A percentile compares a stretch with the other conserved stretches of the same genome.
phyloP scores from a whole-genome alignment of 2,888 invertebrate species.

The Aleiodes testaceus region DNA sequence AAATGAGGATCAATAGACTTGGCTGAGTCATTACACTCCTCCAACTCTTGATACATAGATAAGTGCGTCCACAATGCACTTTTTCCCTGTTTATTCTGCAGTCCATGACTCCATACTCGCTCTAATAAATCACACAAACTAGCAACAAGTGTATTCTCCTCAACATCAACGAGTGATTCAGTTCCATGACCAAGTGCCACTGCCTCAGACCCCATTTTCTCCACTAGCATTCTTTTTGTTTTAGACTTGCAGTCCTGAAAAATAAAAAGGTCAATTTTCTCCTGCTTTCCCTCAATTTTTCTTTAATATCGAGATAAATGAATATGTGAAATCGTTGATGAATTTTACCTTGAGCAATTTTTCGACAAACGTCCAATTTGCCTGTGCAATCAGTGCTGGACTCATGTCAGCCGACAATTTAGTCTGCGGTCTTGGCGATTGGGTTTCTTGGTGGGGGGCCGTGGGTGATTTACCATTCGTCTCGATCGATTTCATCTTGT shows the following conservation, averaged over 20 bases:
- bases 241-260: conserved; percentile 91
- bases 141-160: conserved; percentile 98
- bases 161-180: conserved; percentile 84
- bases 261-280: conserved; percentile 4
- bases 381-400: conserved; percentile 94
- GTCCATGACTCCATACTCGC: conserved; percentile 97
- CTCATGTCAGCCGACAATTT: conserved; percentile 81
- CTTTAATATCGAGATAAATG: not conserved
- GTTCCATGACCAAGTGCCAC: conserved; percentile 93
- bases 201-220: conserved; percentile 98
- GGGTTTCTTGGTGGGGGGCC: conserved; percentile 65
- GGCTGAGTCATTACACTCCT: conserved; percentile 78
- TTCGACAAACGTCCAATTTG: conserved; percentile 98
- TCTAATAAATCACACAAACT: conserved; percentile 97
- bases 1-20: conserved; percentile 78
- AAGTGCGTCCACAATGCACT: conserved; percentile 98
- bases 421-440: conserved; percentile 72
- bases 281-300: not conserved
- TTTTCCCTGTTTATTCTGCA: conserved; percentile 96
- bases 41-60: conserved; percentile 89
- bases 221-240: conserved; percentile 98
- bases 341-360: conserved; percentile 89
- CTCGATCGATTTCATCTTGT: conserved; percentile 71
- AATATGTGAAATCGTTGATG: conserved; percentile 18
- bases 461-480: conserved; percentile 65